Evolutionary conservation across 2,888 invertebrate species (phyloP).

Genomic region (Patella depressa): DNA sequence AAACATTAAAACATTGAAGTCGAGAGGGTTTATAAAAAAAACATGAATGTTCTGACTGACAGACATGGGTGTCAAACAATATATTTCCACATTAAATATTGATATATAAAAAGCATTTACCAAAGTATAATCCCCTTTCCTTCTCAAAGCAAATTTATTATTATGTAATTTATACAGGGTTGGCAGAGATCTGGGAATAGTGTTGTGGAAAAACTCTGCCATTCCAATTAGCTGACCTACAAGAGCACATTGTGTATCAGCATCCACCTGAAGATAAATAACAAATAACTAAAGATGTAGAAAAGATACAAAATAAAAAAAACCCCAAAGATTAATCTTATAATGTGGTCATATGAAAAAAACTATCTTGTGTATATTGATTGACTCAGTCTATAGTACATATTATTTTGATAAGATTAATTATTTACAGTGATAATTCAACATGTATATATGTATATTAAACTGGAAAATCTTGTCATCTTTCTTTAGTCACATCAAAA

Average conservation of each 20-base stretch:
- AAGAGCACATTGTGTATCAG: constrained; percentile 77
- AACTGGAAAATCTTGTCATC: no score
- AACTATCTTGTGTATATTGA: neutral
- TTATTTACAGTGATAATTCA: no score
- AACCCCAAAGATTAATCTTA: no score
- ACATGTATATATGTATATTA: no score
- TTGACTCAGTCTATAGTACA: no score
- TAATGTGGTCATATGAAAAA: neutral
- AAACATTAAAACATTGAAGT: no score
- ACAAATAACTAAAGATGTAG: neutral
- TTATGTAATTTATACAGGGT: constrained; percentile 85
- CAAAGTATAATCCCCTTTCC: constrained; percentile 86
- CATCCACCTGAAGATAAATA: constrained; percentile 44
- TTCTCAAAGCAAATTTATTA: constrained; percentile 89
- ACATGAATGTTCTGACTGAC: no score
- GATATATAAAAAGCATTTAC: constrained; percentile 74
- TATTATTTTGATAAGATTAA: no score
- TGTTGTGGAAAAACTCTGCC: constrained; percentile 81
- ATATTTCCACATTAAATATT: no score
- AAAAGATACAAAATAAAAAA: no score
- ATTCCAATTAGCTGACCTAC: constrained; percentile 94
- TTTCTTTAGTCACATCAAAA: no score
- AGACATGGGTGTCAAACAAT: no score
- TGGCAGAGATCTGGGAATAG: constrained; percentile 82
- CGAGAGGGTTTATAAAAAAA: neutral